phyloP scores from a whole-genome alignment of 2,888 invertebrate species.

The Pasiphila rectangulata region DNA sequence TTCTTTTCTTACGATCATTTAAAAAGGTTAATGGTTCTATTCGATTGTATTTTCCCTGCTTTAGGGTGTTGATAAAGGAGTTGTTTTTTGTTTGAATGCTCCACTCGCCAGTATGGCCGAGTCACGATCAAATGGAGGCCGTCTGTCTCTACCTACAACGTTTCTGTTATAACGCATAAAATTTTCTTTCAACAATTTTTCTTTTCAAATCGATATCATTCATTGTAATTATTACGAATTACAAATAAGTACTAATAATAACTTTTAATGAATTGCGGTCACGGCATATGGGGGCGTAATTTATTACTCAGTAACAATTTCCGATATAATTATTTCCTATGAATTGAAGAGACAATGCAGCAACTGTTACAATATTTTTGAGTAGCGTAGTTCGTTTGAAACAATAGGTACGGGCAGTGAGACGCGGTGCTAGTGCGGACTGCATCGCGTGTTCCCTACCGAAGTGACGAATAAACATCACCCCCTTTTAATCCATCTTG shows the following conservation, averaged over 20 bases:
- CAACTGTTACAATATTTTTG: not conserved
- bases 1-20: slow-evolving; percentile 46
- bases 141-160: slow-evolving; percentile 7
- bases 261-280: slow-evolving; percentile 1
- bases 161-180: not conserved
- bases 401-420: not conserved
- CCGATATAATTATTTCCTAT: not conserved
- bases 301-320: not conserved
- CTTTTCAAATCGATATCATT: not conserved
- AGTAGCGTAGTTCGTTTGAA: not conserved
- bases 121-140: slow-evolving; percentile 13
- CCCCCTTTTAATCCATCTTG: slow-evolving; percentile 47
- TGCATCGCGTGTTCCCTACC: slow-evolving; percentile 47
- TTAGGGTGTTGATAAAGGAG: slow-evolving; percentile 35
- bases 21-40: slow-evolving; percentile 54
- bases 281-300: slow-evolving; percentile 2
- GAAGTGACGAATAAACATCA: slow-evolving; percentile 48
- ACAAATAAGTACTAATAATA: not conserved
- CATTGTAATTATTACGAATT: not conserved
- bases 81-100: slow-evolving; percentile 25
- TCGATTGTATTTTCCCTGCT: slow-evolving; percentile 39
- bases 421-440: slow-evolving; percentile 13
- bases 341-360: not conserved
- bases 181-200: not conserved
- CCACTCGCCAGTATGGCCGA: slow-evolving; percentile 2